Evolutionary conservation across 1,140 invertebrate genomes (phyloP), one percentile per base, ranked within the genome.

Genomic region (Leptinotarsa undecemlineata): DNA sequence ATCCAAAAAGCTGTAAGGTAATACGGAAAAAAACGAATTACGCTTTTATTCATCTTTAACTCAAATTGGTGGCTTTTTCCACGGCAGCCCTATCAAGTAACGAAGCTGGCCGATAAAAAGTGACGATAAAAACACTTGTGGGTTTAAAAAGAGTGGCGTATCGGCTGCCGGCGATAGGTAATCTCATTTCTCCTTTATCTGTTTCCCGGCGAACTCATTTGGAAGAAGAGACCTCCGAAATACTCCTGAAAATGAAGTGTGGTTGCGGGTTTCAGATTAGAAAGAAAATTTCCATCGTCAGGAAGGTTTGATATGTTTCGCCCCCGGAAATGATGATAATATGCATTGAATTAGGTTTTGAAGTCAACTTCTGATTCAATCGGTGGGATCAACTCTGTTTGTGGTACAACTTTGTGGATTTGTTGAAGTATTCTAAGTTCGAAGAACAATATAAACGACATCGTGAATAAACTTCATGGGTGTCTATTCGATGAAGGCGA

Each of bases 41-140:
- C 66, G 42, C 33, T 47, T 19, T 68, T 42, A 68, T 42, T 42
- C 66, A 47, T 68, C 66, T 68, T 33, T 47, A 47, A 47, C 66
- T 68, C 23, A 6, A 42, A 47, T 68, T 42, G 42, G 23, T 42
- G 66, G 23, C 26, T 42, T 68, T 68, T 68, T 68, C 42, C 66
- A n/a, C 63, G n/a, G n/a, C 66, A 68, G 23, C 42, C 66, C 23
- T 19, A 42, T 68, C 66, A n/a, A 68, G 42, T 68, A 47, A 47
- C 42, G 66, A 66, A 66, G 19, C 19, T 20, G 21, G 15, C 33
- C 66, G 66, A 68, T 68, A 47, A 68, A 68, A 68, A 68, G 51
- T n/a, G 66, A 68, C 33, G 66, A 68, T 68, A 68, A 68, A 68
- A 68, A 68, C 66, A 68, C 66, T 68, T 68, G 66, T 68, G 33